Conservation (phyloP, 2,888 invertebrate species). For the Hylaea fasciaria region DNA sequence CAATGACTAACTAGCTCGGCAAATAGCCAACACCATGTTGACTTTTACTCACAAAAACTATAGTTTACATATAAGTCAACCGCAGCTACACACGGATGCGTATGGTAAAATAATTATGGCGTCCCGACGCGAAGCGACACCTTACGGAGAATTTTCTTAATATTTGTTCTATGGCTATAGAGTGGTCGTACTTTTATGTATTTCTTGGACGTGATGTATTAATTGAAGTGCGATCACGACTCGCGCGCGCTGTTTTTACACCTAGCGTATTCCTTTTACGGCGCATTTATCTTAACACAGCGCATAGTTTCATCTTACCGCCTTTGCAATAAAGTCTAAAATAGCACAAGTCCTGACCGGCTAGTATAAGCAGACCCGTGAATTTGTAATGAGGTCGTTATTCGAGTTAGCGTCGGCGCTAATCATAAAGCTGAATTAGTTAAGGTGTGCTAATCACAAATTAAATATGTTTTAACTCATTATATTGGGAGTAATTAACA, state of each 20-base stretch:
- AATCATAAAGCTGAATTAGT: conserved; percentile 53
- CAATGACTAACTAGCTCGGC: conserved; percentile 69
- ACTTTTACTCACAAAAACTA: conserved; percentile 62
- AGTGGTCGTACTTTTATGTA: conserved; percentile 57
- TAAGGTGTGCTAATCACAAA: conserved; percentile 54
- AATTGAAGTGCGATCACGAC: conserved; percentile 59
- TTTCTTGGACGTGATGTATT: conserved; percentile 60
- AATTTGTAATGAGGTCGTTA: conserved; percentile 44
- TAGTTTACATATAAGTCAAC: conserved; percentile 38
- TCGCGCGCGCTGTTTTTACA: conserved; percentile 18
- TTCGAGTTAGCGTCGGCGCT: conserved; percentile 42
- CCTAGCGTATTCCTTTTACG: neutral
- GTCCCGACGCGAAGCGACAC: conserved; percentile 40
- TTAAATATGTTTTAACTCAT: conserved; percentile 46
- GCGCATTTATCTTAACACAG: neutral
- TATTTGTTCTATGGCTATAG: conserved; percentile 49
- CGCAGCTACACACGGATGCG: conserved; percentile 56
- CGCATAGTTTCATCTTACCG: conserved; percentile 16
- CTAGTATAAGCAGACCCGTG: conserved; percentile 27
- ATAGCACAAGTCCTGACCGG: conserved; percentile 7
- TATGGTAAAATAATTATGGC: conserved; percentile 48
- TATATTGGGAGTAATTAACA: conserved; percentile 51
- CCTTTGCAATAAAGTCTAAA: conserved; percentile 20
- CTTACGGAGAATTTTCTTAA: conserved; percentile 44
- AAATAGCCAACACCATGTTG: conserved; percentile 71